phyloP scores from a whole-genome alignment of 2,797 vertebrate species.

The Hyperoplus immaculatus region DNA sequence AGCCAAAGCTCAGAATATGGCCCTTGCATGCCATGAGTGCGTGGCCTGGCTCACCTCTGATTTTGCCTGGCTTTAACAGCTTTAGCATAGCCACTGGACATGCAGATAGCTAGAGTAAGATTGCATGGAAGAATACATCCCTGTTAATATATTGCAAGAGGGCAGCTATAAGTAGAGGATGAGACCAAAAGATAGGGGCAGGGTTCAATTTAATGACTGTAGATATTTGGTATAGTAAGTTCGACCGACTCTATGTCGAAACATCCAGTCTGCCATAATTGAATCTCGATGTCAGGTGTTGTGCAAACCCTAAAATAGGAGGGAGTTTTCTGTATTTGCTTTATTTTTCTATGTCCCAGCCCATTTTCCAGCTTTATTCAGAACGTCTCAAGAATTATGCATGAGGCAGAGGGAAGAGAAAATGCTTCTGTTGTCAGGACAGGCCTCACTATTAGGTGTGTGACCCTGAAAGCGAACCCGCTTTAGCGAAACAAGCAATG shows the following conservation, averaged over 20 bases:
- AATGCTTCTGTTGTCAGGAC: constrained; percentile 75
- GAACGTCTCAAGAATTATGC: constrained; percentile 72
- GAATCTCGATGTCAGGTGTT: constrained; percentile 46
- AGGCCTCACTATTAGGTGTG: constrained; percentile 76
- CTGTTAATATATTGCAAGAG: constrained; percentile 32
- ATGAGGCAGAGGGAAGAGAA: constrained; percentile 60
- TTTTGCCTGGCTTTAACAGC: constrained; percentile 73
- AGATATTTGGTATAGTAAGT: constrained; percentile 17
- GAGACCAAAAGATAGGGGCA: constrained; percentile 26
- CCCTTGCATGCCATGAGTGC: constrained; percentile 73
- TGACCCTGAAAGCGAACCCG: constrained; percentile 80
- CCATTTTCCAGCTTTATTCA: constrained; percentile 62
- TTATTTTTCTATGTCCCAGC: constrained; percentile 62
- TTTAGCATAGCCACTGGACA: constrained; percentile 66
- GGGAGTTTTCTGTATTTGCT: constrained; percentile 56
- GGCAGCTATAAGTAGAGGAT: constrained; percentile 4
- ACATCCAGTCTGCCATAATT: constrained; percentile 47
- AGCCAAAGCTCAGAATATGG: constrained; percentile 62
- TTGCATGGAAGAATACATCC: constrained; percentile 23
- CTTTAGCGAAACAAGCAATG: constrained; percentile 79
- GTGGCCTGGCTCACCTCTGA: constrained; percentile 75
- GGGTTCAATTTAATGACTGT: constrained; percentile 32
- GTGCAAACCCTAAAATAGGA: constrained; percentile 54
- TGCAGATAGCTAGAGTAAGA: constrained; percentile 45
- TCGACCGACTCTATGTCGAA: constrained; percentile 34